These are phyloP conservation scores for Anser cygnoides DNA, from an alignment of 2,113 vertebrate species.

Conservation along the genomic window DNA sequence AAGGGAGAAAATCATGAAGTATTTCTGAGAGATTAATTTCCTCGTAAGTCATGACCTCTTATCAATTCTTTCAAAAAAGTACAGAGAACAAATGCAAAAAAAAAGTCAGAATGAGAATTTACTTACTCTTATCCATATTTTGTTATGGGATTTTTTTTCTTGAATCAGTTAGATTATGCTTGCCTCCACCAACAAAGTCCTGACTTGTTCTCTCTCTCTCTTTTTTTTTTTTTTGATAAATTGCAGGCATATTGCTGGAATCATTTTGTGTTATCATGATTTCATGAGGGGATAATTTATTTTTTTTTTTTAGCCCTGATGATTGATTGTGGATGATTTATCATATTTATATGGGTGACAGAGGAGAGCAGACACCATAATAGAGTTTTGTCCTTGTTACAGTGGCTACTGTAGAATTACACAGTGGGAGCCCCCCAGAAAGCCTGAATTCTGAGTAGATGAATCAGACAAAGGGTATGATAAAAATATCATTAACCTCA, in stretches of 20 bases:
- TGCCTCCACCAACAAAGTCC: neutral
- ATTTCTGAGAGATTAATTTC: neutral
- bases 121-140: neutral
- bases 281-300: neutral
- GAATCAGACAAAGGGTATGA: conserved; percentile 28
- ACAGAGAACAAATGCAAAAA: neutral
- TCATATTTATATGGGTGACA: conserved; percentile 35
- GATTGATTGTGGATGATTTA: conserved; percentile 51
- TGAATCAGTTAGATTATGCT: neutral
- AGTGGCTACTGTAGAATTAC: conserved; percentile 3
- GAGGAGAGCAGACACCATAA: conserved; percentile 6
- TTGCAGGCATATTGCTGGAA: conserved; percentile 19
- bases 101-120: neutral
- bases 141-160: neutral
- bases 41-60: neutral
- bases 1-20: neutral
- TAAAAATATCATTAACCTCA: conserved; percentile 49
- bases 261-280: neutral
- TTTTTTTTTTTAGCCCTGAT: conserved; percentile 27
- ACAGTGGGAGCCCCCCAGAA: neutral
- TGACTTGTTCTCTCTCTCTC: neutral
- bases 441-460: conserved; percentile 21
- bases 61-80: neutral
- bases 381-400: conserved; percentile 17
- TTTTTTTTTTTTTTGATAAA: conserved; percentile 14